A percentile compares a stretch with the other conserved stretches of the same genome.
Evolutionary conservation across 2,888 invertebrate genomes (phyloP).

Genomic region (Ophonus ardosiacus): DNA sequence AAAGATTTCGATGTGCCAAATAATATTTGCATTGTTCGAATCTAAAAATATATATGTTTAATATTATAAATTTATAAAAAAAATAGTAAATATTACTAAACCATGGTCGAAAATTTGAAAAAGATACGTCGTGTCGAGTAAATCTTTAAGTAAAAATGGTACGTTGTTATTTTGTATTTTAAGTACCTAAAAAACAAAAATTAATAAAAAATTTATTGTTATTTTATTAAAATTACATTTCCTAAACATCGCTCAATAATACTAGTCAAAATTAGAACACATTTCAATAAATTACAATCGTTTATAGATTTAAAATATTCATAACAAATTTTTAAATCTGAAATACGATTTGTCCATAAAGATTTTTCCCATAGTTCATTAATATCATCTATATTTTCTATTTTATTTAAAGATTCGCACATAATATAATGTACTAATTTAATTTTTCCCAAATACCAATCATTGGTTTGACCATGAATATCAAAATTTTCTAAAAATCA

Average conservation of each 20-base stretch:
- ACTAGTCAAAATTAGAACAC: conserved; percentile 47
- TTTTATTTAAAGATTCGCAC: background rate
- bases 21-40: conserved; percentile 74
- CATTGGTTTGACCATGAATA: conserved; percentile 5
- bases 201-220: background rate
- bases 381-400: background rate
- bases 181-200: conserved; percentile 65
- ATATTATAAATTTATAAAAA: conserved; percentile 34
- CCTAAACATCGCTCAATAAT: conserved; percentile 60
- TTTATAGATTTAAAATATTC: background rate
- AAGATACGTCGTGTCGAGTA: conserved; percentile 73
- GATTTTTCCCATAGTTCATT: conserved; percentile 7
- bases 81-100: conserved; percentile 31
- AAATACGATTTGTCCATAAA: conserved; percentile 44
- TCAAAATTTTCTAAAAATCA: conserved; percentile 28
- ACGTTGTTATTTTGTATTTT: conserved; percentile 66
- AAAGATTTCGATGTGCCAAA: conserved; percentile 77
- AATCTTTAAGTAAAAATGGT: conserved; percentile 76
- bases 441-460: conserved; percentile 52
- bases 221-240: conserved; percentile 49
- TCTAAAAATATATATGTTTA: conserved; percentile 68
- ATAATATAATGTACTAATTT: conserved; percentile 17
- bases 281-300: conserved; percentile 30
- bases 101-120: conserved; percentile 30
- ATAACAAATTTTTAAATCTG: conserved; percentile 51